These are phyloP conservation scores for Chrysomallon squamiferum DNA, from an alignment of 1,140 invertebrate genomes.

Conservation along the genomic window DNA sequence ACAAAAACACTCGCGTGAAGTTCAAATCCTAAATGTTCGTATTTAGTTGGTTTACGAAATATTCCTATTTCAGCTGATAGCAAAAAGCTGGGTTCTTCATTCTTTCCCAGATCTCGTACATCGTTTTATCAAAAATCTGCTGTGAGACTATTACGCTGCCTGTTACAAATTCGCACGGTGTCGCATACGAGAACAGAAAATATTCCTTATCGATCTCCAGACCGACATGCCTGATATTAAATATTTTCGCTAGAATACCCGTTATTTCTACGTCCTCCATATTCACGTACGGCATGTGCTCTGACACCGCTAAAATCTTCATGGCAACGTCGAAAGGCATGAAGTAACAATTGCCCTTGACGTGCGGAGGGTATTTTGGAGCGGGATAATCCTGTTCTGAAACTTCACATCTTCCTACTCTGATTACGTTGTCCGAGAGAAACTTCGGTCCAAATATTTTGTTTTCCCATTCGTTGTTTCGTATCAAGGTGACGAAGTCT, in stretches of 20 bases:
- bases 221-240: constrained; percentile 27
- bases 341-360: constrained; percentile 46
- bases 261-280: constrained; percentile 65
- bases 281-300: constrained; percentile 46
- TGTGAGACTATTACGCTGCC: too few species aligned
- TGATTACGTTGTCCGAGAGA: not conserved
- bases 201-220: too few species aligned
- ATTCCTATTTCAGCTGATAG: too few species aligned
- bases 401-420: not conserved
- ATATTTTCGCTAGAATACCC: constrained; percentile 56
- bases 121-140: too few species aligned
- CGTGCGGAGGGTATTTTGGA: not conserved
- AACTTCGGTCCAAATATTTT: constrained; percentile 7
- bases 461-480: not conserved
- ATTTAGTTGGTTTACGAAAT: too few species aligned
- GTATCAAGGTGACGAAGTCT: not conserved
- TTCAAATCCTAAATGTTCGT: too few species aligned
- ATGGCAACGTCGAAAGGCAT: constrained; percentile 35
- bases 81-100: too few species aligned
- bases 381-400: not conserved
- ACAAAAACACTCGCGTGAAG: too few species aligned
- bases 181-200: too few species aligned
- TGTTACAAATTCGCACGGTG: too few species aligned
- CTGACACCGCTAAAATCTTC: constrained; percentile 35
- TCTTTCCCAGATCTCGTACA: too few species aligned